Base-by-base conservation (phyloP, 2,888 invertebrate species). In the Microplitis manilae region DNA sequence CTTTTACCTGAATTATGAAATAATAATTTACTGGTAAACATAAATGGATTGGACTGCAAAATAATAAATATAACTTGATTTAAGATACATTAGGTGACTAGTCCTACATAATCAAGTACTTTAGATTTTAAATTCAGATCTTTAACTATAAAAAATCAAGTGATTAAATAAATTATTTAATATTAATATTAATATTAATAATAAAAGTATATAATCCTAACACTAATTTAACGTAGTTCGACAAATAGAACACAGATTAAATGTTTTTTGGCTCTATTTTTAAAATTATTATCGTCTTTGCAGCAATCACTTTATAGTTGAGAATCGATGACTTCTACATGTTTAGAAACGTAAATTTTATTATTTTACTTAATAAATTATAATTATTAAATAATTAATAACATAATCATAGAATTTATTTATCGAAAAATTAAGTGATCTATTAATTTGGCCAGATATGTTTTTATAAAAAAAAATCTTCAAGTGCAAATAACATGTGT, bases 91-190 rank as follows among this genome's bases (percentile, higher is more conserved):
- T 30, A 77, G 77, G 77, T 79, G 78, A 81, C 77, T 79, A 79
- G 76, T 78, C 74, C 78, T 76, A 78, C 78, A 77, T 76, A 75
- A 79, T 74, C 76, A 59, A 78, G 78, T 41, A 30, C 30, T 50
- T 50, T 4, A 50, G 13, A 50, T 50, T 50, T 7, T 9, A 7
- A 50, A 50, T 50, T 50, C 50, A 50, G 50, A 50, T 50, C 50
- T 13, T 60, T 73, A 68, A 41, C 60, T 69, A 38, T 77, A 65
- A 65, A 59, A 30, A 70, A 61, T 64, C 70, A 73, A 77, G 67
- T 69, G 67, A 74, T 76, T 72, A n/a, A 73, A 78, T 74, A 74
- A 80, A 38, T 77, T 50, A 9, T 50, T 50, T 9, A 50, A 7
- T 7, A 50, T 7, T 7, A 50, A 50, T 30, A 0, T 74, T 68